phyloP scores from a whole-genome alignment of 2,888 invertebrate genomes.

The Acronicta psi region DNA sequence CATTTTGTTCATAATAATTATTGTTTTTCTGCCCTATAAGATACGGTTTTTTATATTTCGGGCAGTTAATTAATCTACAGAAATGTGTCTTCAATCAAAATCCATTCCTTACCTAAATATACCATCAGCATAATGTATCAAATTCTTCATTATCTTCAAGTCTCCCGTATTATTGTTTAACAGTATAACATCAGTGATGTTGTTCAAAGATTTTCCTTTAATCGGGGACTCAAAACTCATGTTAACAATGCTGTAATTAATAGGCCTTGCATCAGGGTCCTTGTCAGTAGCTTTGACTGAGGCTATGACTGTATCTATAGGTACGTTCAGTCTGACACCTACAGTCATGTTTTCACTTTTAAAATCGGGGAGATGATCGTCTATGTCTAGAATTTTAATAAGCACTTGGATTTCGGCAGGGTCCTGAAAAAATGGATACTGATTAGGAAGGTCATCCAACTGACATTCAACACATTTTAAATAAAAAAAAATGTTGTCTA shows the following conservation, averaged over 20 bases:
- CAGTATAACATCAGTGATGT: slow-evolving; percentile 88
- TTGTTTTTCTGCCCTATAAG: no score
- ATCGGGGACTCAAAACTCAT: slow-evolving; percentile 88
- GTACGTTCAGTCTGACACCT: slow-evolving; percentile 93
- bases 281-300: slow-evolving; percentile 91
- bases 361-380: slow-evolving; percentile 93
- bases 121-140: slow-evolving; percentile 91
- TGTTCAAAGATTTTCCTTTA: slow-evolving; percentile 77
- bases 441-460: background rate
- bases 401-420: slow-evolving; percentile 91
- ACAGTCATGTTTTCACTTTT: slow-evolving; percentile 90
- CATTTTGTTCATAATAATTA: no score
- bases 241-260: slow-evolving; percentile 90
- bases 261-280: slow-evolving; percentile 91
- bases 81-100: no score
- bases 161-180: slow-evolving; percentile 92
- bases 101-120: slow-evolving; percentile 86
- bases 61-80: no score
- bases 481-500: no score
- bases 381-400: slow-evolving; percentile 91
- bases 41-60: no score
- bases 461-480: no score
- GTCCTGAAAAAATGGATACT: slow-evolving; percentile 84
- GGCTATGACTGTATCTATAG: slow-evolving; percentile 92
- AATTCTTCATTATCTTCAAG: slow-evolving; percentile 91